These are phyloP conservation scores for Fregetta grallaria DNA, from an alignment of 2,113 vertebrate genomes.

Conservation along the genomic window DNA sequence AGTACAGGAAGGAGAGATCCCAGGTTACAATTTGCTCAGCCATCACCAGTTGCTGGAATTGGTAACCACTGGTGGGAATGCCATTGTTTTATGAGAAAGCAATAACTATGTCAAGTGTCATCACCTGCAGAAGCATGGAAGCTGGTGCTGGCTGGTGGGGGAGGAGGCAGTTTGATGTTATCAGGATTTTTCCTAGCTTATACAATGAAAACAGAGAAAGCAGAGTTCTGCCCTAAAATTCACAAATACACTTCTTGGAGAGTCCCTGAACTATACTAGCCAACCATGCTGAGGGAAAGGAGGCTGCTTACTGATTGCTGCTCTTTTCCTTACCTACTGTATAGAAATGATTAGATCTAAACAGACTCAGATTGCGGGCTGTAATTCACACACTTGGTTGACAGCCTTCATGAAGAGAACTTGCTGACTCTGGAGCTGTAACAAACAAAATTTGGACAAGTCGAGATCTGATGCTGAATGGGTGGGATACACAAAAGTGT, in stretches of 20 bases:
- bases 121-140: neutral
- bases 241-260: neutral
- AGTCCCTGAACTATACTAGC: neutral
- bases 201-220: neutral
- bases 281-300: neutral
- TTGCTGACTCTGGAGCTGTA: neutral
- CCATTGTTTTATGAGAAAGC: neutral
- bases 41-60: neutral
- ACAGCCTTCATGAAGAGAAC: neutral
- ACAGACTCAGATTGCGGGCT: neutral
- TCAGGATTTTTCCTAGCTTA: neutral
- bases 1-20: neutral
- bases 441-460: neutral
- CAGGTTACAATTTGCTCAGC: neutral
- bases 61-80: neutral
- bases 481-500: neutral
- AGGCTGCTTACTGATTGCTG: neutral
- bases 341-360: neutral
- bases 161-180: neutral
- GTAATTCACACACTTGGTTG: neutral
- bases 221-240: neutral
- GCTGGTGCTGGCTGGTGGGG: neutral
- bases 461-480: neutral
- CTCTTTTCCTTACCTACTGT: neutral
- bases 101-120: neutral